Evolutionary conservation across 2,797 vertebrate species (phyloP).

Genomic region (Ispidina picta): DNA sequence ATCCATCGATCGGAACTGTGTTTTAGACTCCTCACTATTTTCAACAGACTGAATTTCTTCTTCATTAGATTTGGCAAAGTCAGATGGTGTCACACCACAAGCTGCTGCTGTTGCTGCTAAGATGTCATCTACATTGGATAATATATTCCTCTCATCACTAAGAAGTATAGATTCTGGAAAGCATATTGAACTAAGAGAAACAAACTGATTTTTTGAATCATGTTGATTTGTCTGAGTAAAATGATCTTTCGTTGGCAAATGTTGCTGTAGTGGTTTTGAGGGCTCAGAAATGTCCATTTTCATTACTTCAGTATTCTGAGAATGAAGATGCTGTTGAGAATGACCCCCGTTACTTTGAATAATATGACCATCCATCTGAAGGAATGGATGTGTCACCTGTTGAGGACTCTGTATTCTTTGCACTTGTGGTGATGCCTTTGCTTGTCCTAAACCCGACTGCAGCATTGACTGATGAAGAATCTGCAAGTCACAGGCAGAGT

Average conservation of each 20-base stretch:
- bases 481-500: constrained; percentile 86
- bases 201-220: constrained; percentile 93
- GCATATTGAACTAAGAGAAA: constrained; percentile 92
- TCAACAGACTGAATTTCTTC: constrained; percentile 83
- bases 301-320: constrained; percentile 83
- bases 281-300: constrained; percentile 85
- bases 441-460: constrained; percentile 82
- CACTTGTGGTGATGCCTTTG: constrained; percentile 84
- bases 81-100: constrained; percentile 92
- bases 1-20: constrained; percentile 86
- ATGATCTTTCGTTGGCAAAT: constrained; percentile 83
- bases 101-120: constrained; percentile 95
- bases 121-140: constrained; percentile 97
- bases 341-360: constrained; percentile 83
- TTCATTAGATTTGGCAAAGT: constrained; percentile 92
- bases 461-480: constrained; percentile 92
- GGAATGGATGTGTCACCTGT: constrained; percentile 84
- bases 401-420: constrained; percentile 85
- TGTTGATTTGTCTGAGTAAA: constrained; percentile 87
- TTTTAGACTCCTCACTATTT: constrained; percentile 84
- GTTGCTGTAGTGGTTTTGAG: constrained; percentile 85
- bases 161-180: constrained; percentile 96
- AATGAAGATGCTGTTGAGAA: constrained; percentile 84
- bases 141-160: constrained; percentile 92
- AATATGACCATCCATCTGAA: constrained; percentile 89